Conservation (phyloP, 2,113 vertebrate species). For the Dinomys branickii region DNA sequence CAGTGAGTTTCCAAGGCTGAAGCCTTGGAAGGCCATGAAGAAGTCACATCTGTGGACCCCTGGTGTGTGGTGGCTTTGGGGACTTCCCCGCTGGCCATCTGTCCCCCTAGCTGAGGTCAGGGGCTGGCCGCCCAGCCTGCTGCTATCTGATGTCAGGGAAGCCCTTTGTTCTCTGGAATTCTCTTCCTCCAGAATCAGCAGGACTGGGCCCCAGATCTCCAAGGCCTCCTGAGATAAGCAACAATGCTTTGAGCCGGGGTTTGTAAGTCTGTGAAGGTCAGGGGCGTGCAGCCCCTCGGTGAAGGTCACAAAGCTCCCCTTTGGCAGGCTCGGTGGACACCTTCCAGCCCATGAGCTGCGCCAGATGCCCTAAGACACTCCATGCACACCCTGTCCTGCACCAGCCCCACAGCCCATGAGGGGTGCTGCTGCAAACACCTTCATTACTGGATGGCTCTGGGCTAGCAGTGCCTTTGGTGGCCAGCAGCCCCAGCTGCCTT, state of each 20-base stretch:
- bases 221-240: constrained; percentile 18
- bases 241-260: not conserved
- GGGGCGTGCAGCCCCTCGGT: not conserved
- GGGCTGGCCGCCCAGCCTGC: not conserved
- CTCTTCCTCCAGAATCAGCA: not conserved
- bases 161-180: constrained; percentile 65
- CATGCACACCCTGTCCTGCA: rapidly evolving
- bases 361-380: not conserved
- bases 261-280: not conserved
- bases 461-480: not conserved
- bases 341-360: not conserved
- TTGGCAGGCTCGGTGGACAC: not conserved
- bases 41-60: not conserved
- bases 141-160: not conserved
- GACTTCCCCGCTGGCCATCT: no score
- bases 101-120: not conserved
- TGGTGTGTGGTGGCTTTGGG: rapidly evolving
- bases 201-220: not conserved
- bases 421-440: no score
- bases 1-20: not conserved
- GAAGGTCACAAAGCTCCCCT: not conserved
- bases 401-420: not conserved
- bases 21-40: not conserved
- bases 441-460: not conserved
- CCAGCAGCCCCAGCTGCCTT: not conserved